A percentile compares a stretch with the other conserved stretches of the same genome.
Evolutionary conservation across 2,113 vertebrate genomes (phyloP).

Genomic region (Chinchilla lanigera): DNA sequence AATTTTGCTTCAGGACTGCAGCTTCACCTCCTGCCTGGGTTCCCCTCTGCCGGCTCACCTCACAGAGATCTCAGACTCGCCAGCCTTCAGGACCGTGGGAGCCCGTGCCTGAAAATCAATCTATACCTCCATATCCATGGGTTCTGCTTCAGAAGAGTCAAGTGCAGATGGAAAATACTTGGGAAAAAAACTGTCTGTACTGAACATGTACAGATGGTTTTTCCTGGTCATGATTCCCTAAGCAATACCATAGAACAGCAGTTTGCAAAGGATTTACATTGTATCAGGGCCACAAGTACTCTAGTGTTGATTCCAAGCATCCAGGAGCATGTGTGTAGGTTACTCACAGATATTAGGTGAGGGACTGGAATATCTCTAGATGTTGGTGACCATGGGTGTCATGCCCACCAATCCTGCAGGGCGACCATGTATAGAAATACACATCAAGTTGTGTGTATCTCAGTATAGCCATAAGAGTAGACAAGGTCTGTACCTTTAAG

Average conservation of each 20-base stretch:
- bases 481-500: neutral
- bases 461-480: neutral
- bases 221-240: neutral
- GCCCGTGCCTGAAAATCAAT: neutral
- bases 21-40: neutral
- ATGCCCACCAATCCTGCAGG: neutral
- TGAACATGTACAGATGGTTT: neutral
- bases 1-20: neutral
- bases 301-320: neutral
- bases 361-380: too few relatives aligned
- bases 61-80: rapidly evolving
- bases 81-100: rapidly evolving
- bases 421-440: neutral
- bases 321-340: neutral
- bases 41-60: neutral
- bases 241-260: neutral
- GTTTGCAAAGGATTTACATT: neutral
- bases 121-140: neutral
- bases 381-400: too few relatives aligned
- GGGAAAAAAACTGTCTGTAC: neutral
- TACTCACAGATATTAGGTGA: too few relatives aligned
- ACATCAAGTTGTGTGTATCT: neutral
- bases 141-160: neutral
- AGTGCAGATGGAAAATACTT: neutral
- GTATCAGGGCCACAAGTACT: too few relatives aligned